Conservation (phyloP, 1,140 invertebrate genomes). For the Trichogramma pretiosum region DNA sequence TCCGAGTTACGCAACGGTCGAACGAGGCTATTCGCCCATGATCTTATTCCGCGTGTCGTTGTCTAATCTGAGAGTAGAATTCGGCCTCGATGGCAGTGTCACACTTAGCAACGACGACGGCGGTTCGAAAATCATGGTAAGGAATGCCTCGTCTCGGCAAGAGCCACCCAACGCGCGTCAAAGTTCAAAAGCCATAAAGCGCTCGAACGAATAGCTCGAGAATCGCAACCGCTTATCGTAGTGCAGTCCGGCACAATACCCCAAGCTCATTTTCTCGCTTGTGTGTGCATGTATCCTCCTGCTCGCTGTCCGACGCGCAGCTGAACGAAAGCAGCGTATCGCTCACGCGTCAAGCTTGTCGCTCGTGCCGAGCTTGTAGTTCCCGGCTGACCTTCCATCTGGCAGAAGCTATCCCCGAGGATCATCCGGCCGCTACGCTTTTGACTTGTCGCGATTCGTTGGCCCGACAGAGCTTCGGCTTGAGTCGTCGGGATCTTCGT, state of each 20-base stretch:
- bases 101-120: not conserved
- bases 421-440: not conserved
- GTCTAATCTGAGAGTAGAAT: not conserved
- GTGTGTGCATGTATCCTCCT: no score
- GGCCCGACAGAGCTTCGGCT: not conserved
- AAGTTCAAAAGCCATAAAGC: no score
- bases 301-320: no score
- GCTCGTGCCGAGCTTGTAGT: not conserved
- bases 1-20: slow-evolving; percentile 45
- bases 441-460: no score
- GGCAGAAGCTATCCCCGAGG: not conserved
- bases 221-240: no score
- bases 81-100: not conserved
- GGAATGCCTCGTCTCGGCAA: not conserved
- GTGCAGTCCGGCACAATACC: no score
- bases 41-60: not conserved
- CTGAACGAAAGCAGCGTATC: not conserved
- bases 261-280: no score
- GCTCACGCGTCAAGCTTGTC: not conserved
- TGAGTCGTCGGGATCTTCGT: not conserved
- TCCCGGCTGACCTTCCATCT: slow-evolving; percentile 3
- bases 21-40: slow-evolving; percentile 24
- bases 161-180: not conserved
- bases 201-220: no score
- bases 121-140: not conserved